These are phyloP conservation scores for Tympanoctomys barrerae DNA, from an alignment of 2,797 vertebrate genomes.

Conservation along the genomic window DNA sequence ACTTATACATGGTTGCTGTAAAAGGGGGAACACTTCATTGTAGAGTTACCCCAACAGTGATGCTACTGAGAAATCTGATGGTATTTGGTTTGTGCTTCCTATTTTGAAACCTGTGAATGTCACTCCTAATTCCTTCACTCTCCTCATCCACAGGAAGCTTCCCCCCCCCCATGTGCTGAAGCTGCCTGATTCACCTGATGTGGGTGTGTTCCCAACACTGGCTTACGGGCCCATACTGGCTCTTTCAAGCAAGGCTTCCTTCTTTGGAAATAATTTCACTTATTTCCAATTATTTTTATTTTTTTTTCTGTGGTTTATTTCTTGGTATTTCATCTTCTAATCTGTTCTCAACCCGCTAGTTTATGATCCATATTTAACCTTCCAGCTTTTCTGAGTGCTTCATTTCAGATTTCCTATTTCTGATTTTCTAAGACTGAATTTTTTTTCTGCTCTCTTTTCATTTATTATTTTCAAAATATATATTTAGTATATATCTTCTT, in stretches of 20 bases:
- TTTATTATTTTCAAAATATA: background rate
- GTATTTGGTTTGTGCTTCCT: background rate
- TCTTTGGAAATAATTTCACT: background rate
- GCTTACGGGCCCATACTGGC: background rate
- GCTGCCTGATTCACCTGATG: background rate
- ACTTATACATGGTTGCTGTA: background rate
- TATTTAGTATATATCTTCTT: too few species aligned
- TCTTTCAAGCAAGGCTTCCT: background rate
- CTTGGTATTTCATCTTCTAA: background rate
- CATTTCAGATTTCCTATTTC: background rate
- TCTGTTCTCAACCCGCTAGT: background rate
- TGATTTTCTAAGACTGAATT: background rate
- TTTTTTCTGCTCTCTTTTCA: slow-evolving; percentile 14
- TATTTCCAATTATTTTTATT: background rate
- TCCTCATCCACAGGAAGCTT: too few species aligned
- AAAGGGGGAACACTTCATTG: background rate
- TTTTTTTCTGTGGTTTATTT: background rate
- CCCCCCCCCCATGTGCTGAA: background rate
- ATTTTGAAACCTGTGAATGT: background rate
- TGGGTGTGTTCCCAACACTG: background rate
- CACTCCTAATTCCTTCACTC: background rate
- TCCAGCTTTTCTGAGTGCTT: background rate
- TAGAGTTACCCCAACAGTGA: background rate
- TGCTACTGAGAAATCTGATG: background rate
- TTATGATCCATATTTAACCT: background rate